Evolutionary conservation across 2,888 invertebrate genomes (phyloP).

Genomic region (Rotaria socialis): DNA sequence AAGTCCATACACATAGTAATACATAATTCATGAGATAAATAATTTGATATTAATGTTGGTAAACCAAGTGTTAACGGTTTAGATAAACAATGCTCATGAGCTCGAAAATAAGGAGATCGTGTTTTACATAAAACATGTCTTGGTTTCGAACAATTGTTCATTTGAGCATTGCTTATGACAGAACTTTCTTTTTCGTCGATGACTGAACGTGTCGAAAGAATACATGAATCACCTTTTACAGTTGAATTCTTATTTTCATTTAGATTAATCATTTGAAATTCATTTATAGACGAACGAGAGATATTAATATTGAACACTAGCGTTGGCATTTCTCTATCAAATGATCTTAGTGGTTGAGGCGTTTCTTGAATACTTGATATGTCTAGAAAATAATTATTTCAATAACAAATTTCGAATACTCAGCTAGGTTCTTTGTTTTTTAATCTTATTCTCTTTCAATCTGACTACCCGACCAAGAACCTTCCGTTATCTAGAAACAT

Average conservation of each 20-base stretch:
- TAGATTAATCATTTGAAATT: background rate
- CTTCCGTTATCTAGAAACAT: no score
- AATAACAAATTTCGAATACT: no score
- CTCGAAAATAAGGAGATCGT: background rate
- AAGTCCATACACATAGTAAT: background rate
- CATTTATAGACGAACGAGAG: background rate
- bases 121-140: slow-evolving; percentile 16
- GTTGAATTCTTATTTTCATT: background rate
- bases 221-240: background rate
- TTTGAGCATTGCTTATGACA: background rate
- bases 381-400: no score
- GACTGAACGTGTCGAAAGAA: background rate
- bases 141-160: background rate
- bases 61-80: background rate
- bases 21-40: background rate
- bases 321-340: background rate
- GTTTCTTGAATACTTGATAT: no score
- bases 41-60: background rate
- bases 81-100: background rate
- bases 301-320: background rate
- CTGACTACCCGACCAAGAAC: no score
- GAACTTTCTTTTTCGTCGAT: background rate
- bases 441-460: no score
- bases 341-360: background rate
- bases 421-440: no score